Evolutionary conservation across 2,888 invertebrate genomes (phyloP).

Genomic region (Perithous albicinctus): DNA sequence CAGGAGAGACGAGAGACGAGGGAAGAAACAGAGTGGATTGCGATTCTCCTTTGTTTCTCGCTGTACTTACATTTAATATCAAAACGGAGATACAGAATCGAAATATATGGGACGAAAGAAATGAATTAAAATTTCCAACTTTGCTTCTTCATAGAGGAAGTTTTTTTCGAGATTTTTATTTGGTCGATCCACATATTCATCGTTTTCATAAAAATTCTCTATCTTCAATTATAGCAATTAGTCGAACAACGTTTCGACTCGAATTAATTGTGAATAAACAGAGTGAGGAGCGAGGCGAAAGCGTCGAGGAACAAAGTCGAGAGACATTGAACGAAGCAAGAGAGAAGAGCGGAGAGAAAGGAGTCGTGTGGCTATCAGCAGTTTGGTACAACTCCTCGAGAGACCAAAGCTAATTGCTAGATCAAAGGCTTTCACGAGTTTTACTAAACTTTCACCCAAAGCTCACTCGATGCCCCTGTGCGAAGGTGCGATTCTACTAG

Average conservation of each 20-base stretch:
- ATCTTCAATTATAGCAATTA: neutral
- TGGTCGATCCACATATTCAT: too few relatives aligned
- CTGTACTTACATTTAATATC: neutral
- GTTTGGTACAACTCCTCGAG: slow-evolving; percentile 21
- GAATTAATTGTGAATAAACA: slow-evolving; percentile 11
- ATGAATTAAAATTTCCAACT: neutral
- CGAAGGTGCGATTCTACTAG: neutral
- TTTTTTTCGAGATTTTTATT: neutral
- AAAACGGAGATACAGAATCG: neutral
- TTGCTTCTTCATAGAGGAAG: too few relatives aligned
- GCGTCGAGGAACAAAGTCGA: neutral
- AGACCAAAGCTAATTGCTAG: slow-evolving; percentile 70
- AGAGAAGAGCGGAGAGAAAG: neutral
- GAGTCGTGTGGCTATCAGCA: slow-evolving; percentile 30
- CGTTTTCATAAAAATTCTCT: too few relatives aligned
- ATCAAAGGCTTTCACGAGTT: slow-evolving; percentile 67
- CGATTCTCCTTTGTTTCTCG: neutral
- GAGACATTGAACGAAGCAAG: neutral
- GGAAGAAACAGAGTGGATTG: slow-evolving; percentile 1
- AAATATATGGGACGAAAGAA: neutral
- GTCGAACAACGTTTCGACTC: neutral
- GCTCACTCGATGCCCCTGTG: slow-evolving; percentile 27
- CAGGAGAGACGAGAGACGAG: slow-evolving; percentile 21
- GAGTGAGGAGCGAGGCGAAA: neutral
- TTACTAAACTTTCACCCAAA: slow-evolving; percentile 42